phyloP scores from a whole-genome alignment of 1,140 invertebrate genomes.

The Drosophila kurseongensis region DNA sequence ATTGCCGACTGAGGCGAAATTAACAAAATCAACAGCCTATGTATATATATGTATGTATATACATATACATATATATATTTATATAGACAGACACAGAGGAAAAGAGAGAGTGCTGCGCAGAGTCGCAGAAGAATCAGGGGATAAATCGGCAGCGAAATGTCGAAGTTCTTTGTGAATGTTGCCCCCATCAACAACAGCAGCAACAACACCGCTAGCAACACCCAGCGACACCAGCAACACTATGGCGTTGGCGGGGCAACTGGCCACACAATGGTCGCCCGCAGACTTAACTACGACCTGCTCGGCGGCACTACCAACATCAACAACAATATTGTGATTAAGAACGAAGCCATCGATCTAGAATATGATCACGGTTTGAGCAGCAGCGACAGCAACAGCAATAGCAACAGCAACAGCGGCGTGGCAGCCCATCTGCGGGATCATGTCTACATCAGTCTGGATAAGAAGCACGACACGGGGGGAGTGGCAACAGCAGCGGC shows the following conservation, averaged over 20 bases:
- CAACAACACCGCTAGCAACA: conserved; percentile 42
- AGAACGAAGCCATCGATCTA: conserved; percentile 56
- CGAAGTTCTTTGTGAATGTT: conserved; percentile 75
- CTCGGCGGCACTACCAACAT: conserved; percentile 42
- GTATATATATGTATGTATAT: conserved; percentile 1
- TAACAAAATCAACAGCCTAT: conserved; percentile 25
- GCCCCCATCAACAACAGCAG: conserved; percentile 51
- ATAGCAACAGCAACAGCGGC: conserved; percentile 40
- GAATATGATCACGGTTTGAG: conserved; percentile 57
- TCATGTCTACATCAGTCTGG: conserved; percentile 89
- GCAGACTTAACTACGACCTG: conserved; percentile 65
- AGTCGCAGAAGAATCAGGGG: conserved; percentile 7
- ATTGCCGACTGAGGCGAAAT: conserved; percentile 25
- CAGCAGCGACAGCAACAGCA: conserved; percentile 48
- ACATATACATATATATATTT: conserved; percentile 5
- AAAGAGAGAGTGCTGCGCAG: conserved; percentile 13
- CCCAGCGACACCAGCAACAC: conserved; percentile 46
- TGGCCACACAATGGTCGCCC: conserved; percentile 50
- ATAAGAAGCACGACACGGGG: conserved; percentile 83
- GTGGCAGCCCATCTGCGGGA: conserved; percentile 89
- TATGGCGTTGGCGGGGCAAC: conserved; percentile 42
- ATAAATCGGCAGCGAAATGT: conserved; percentile 73
- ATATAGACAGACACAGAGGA: conserved; percentile 9
- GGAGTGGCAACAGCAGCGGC: conserved; percentile 80
- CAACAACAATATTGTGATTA: conserved; percentile 71